Base-by-base conservation (phyloP, 1,140 invertebrate genomes). In the Drosophila pruinosa region DNA sequence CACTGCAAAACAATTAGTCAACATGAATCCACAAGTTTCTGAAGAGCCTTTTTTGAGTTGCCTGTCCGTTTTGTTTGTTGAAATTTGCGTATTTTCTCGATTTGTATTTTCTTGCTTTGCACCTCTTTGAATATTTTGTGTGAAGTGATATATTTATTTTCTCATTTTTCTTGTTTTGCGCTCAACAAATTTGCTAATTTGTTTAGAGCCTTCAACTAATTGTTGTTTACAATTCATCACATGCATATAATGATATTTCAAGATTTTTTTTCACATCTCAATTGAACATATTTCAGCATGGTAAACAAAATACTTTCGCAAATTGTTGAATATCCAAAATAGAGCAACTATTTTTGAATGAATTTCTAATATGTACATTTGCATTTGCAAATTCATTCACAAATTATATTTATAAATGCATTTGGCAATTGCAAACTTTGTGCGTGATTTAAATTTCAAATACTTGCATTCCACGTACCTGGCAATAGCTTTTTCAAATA, bases 401-500 rank as follows among this genome's bases (percentile, higher is more conserved):
- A 19, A 53, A 6, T 12, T 24, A 38, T 52, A 61, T 39, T 15
- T 45, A 22, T 47, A 34, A 8, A 22, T 19, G 17, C 8, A 26
- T 15, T 21, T 34, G 47, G 24, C 15, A 34, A 47, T 34, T 31
- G 26, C 28, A 26, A 24, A 7, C 17, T 8, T 31, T 14, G 4
- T 34, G n/a, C 31, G 5, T 34, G 3, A 34, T 12, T 34, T 12
- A 4, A 34, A 28, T 28, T 5, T 34, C 31, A 34, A 34, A 28
- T 41, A 21, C 53, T 1, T 48, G 17, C 8, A 61, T 10, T 56
- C 6, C 28, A 17, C 77, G 57, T 71, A 91, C 90, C 80, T 73
- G 90, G 90, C 26, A 99, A 91, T 4, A 96, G 89, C 41, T 93
- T 91, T 78, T 94, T 94, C 34, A 99, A 92, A 91, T 98, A 99